These are phyloP conservation scores for Apotomis betuletana DNA, from an alignment of 2,888 invertebrate species.

Conservation along the genomic window DNA sequence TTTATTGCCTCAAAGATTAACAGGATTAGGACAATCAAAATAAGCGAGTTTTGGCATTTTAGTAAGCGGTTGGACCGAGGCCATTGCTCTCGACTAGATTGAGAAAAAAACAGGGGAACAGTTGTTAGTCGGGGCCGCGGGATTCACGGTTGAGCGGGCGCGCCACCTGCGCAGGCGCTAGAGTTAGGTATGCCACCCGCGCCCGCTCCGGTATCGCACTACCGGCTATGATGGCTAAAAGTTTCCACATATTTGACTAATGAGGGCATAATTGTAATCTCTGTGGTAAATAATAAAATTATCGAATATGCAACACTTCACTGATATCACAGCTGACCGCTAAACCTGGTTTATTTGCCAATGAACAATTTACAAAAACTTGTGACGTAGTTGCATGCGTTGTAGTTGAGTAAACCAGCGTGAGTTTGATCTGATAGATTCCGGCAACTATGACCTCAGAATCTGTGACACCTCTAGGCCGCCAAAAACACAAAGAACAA, in stretches of 20 bases:
- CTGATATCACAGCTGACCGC: neutral
- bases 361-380: neutral
- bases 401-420: neutral
- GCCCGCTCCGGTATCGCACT: conserved; percentile 54
- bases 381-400: neutral
- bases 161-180: conserved; percentile 70
- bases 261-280: neutral
- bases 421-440: conserved; percentile 28
- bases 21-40: conserved; percentile 52
- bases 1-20: conserved; percentile 43
- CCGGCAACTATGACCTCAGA: conserved; percentile 31
- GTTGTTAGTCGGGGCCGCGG: conserved; percentile 68
- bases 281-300: neutral
- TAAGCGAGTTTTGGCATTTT: conserved; percentile 50
- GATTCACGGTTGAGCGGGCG: conserved; percentile 77
- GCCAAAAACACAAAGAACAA: conserved; percentile 34
- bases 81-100: conserved; percentile 70
- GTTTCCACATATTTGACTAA: neutral
- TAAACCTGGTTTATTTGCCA: too few relatives aligned
- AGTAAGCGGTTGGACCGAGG: conserved; percentile 59
- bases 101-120: conserved; percentile 73
- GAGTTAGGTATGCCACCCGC: conserved; percentile 42
- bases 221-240: conserved; percentile 38
- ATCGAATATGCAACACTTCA: neutral
- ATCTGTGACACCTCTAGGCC: conserved; percentile 40